Conservation (phyloP, 2,888 invertebrate genomes). For the Tortrix viridana region DNA sequence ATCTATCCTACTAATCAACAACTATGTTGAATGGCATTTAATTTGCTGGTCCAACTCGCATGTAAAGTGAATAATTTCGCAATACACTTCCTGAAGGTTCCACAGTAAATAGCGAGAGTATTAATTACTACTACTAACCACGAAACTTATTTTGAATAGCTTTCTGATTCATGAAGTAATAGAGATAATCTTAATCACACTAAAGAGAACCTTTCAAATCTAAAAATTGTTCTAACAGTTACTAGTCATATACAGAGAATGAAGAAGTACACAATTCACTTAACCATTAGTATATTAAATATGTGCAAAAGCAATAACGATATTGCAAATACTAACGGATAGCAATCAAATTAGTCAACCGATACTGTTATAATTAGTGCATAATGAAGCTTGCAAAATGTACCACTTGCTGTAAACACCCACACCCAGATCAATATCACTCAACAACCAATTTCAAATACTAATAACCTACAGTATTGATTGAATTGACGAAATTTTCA, state of each 20-base stretch:
- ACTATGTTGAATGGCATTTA: too few relatives aligned
- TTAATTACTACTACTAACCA: not conserved
- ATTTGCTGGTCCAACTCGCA: not conserved
- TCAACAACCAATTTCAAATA: conserved; percentile 18
- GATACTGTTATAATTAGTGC: conserved; percentile 58
- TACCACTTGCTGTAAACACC: conserved; percentile 17
- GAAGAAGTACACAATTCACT: too few relatives aligned
- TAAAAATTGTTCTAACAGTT: too few relatives aligned
- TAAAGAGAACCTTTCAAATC: too few relatives aligned
- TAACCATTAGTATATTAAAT: too few relatives aligned
- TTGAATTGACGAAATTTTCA: conserved; percentile 24
- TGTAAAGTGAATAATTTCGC: not conserved
- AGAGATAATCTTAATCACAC: too few relatives aligned
- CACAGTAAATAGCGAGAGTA: not conserved
- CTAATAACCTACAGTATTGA: conserved; percentile 9
- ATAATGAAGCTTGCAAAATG: conserved; percentile 60
- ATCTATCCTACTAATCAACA: too few relatives aligned
- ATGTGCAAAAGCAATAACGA: too few relatives aligned
- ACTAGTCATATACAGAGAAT: too few relatives aligned
- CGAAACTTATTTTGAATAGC: conserved; percentile 4
- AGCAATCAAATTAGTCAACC: conserved; percentile 58
- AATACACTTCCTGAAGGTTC: not conserved
- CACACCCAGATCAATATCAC: conserved; percentile 32
- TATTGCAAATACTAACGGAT: conserved; percentile 44
- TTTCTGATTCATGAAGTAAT: too few relatives aligned